Evolutionary conservation across 2,113 vertebrate species (phyloP).

Genomic region (Stegostoma tigrinum): DNA sequence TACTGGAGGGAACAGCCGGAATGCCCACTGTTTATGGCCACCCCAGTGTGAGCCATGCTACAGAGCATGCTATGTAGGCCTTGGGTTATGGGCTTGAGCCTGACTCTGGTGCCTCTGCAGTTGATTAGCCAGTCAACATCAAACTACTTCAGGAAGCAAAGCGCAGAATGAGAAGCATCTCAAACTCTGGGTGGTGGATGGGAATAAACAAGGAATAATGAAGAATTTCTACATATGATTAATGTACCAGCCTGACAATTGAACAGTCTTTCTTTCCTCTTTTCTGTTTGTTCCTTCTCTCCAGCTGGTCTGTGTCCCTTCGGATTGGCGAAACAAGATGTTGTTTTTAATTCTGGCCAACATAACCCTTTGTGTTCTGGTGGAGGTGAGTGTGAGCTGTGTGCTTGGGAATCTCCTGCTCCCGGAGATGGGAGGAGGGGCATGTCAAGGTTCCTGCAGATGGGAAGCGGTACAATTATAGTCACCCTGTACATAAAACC

Average conservation of each 20-base stretch:
- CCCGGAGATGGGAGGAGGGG: not conserved
- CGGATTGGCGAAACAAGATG: constrained; percentile 39
- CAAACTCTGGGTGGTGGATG: no score
- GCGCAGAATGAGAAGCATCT: not conserved
- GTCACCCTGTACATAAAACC: not conserved
- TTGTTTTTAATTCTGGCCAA: constrained; percentile 40
- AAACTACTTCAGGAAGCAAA: not conserved
- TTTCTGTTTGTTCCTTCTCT: not conserved
- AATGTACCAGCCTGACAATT: not conserved
- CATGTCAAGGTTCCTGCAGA: not conserved
- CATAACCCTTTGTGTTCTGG: constrained; percentile 35
- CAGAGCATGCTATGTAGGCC: not conserved
- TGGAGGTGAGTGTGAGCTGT: constrained; percentile 33
- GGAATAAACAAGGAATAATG: not conserved
- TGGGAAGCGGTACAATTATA: not conserved
- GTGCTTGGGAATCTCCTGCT: not conserved
- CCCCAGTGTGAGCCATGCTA: not conserved
- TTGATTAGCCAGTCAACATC: not conserved
- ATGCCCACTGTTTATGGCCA: not conserved
- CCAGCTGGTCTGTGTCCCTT: constrained; percentile 40
- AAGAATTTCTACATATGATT: not conserved
- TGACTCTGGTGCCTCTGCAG: not conserved
- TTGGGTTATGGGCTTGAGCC: not conserved
- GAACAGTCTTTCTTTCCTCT: not conserved
- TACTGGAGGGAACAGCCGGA: not conserved